Base-by-base conservation (phyloP, 2,113 vertebrate genomes). In the Trichechus manatus region DNA sequence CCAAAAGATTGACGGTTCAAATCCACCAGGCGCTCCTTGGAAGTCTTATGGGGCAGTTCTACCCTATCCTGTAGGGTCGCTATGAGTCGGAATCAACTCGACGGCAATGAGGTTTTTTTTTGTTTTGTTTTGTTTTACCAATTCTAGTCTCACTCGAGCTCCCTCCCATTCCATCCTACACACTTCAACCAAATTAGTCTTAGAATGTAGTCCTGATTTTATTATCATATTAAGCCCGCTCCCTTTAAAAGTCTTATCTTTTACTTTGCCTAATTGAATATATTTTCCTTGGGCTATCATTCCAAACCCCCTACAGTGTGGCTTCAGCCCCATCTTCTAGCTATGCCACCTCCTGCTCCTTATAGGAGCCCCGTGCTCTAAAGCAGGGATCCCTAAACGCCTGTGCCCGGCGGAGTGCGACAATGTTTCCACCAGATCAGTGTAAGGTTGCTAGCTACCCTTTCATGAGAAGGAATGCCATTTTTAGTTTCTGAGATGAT, bases 401-500 rank as follows among this genome's bases (percentile, higher is more conserved):
- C 33, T n/a, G 27, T 93, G 25, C 13, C 44, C 0, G 25, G 63
- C 17, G 14, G 63, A 20, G 23, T 66, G 23, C 31, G n/a, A 19
- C n/a, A 56, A 29, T 7, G 2, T 42, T 86, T 68, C 53, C 29
- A n/a, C 53, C n/a, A 74, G 66, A 22, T 64, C 31, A 68, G 13
- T 82, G 8, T 66, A 61, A 72, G 42, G 17, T 64, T 81, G 44
- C 36, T 83, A 83, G n/a, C 68, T 36, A 22, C 66, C 85, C 74
- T 89, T 68, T 33, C 36, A 11, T 81, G 74, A 85, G 87, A 50
- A 86, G n/a, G 59, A 95, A 77, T 33, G 31, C 47, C 25, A 56
- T 82, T 94, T 95, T 91, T 27, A 87, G 42, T 91, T 83, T 85
- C 44, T 70, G 53, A 78, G 47, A 42, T 82, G n/a, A 87, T 25